Evolutionary conservation across 2,797 vertebrate species (phyloP), one percentile per base, ranked within the genome.

Genomic region (Carduelis carduelis): DNA sequence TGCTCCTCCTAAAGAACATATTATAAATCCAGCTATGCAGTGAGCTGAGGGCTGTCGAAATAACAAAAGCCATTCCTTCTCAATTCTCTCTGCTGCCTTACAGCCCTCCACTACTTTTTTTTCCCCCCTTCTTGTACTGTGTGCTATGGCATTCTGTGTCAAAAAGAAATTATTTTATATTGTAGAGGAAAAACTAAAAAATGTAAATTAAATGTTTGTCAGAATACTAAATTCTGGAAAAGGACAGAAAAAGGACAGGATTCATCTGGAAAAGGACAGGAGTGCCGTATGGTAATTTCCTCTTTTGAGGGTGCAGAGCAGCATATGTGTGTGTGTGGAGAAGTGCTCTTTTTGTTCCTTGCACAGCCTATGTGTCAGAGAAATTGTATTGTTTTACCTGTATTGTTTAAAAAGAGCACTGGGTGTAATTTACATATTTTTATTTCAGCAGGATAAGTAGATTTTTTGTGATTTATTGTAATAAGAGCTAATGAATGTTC

Each of bases 1-100:
- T 22, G 41, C 93, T 93, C 49, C 93, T 94, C 86, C 89, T 87
- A 89, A 93, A 80, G 77, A 91, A 74, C 81, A 49, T 89, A 60
- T 82, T 83, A 47, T 50, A 59, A 90, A 89, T 65, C 86, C 87
- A 77, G 8, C 90, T 85, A 79, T 86, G 78, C 79, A 95, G 76
- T 15, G 56, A 84, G 90, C 96, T 96, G 64, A 92, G 84, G 43
- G 71, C 70, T 96, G 90, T 97, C 53, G 94, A 70, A 88, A 82
- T 93, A 90, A 95, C 91, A 95, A 79, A 96, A 95, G 74, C 79
- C 77, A 71, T 97, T 94, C 84, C 72, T 93, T 90, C 79, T 53
- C n/a, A 5, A 41, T 82, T 91, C 79, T 92, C 84, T 80, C 47
- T 83, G 53, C 57, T 86, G 65, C 81, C 77, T 89, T 93, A 80